Evolutionary conservation across 2,888 invertebrate species (phyloP).

Genomic region (Spilarctia lutea): DNA sequence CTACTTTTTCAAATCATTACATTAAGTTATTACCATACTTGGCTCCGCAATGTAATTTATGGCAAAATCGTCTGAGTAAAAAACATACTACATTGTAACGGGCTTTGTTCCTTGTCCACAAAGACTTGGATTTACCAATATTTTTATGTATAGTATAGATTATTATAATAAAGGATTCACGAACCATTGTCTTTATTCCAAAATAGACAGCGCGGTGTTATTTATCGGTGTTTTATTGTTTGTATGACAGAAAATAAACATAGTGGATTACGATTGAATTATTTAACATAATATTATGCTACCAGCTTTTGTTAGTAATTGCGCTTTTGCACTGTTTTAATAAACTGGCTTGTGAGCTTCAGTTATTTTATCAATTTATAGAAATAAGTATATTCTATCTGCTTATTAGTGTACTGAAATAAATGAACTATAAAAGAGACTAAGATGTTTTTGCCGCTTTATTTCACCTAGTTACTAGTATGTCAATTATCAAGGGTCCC

Average conservation of each 20-base stretch:
- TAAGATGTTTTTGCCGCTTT: not conserved
- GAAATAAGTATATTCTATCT: not conserved
- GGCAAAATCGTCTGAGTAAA: constrained; percentile 33
- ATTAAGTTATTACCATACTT: constrained; percentile 18
- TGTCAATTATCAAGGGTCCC: too few relatives aligned
- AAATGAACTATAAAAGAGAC: not conserved
- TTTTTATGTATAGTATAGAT: constrained; percentile 33
- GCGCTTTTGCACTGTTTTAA: not conserved
- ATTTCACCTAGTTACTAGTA: not conserved
- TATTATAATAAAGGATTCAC: constrained; percentile 40
- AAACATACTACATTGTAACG: constrained; percentile 31
- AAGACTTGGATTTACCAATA: constrained; percentile 47
- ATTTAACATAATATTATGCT: not conserved
- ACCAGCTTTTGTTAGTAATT: not conserved
- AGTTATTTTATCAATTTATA: not conserved
- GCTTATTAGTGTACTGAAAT: too few relatives aligned
- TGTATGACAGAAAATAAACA: constrained; percentile 22
- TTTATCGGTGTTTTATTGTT: constrained; percentile 22
- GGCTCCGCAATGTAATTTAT: constrained; percentile 37
- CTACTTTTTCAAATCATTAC: constrained; percentile 13
- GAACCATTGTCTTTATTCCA: constrained; percentile 38
- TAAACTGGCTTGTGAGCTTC: not conserved
- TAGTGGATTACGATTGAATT: not conserved
- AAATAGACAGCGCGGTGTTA: constrained; percentile 25
- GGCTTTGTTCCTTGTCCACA: constrained; percentile 39